A percentile compares a stretch with the other conserved stretches of the same genome.
These are phyloP conservation scores for Tachina grossa DNA, from an alignment of 2,888 invertebrate species.

Conservation along the genomic window DNA sequence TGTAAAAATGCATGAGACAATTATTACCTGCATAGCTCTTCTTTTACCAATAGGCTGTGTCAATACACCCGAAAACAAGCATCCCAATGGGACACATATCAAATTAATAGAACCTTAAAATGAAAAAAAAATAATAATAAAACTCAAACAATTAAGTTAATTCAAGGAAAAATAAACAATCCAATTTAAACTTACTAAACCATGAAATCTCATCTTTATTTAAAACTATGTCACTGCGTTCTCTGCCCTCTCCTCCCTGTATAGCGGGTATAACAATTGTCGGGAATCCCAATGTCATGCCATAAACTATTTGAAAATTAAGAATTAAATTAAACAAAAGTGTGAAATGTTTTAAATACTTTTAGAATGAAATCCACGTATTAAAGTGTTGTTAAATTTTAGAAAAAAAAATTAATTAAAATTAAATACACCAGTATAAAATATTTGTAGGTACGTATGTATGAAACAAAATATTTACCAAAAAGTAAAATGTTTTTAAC, in stretches of 20 bases:
- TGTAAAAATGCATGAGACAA: slow-evolving; percentile 2
- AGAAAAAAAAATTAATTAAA: neutral
- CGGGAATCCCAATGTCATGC: slow-evolving; percentile 91
- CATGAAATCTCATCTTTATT: slow-evolving; percentile 88
- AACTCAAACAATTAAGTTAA: neutral
- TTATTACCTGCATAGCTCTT: slow-evolving; percentile 87
- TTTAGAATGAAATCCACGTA: slow-evolving; percentile 3
- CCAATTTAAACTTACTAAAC: slow-evolving; percentile 85
- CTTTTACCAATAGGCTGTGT: slow-evolving; percentile 89
- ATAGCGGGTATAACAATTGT: slow-evolving; percentile 91
- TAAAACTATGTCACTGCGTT: slow-evolving; percentile 83
- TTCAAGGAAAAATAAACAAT: neutral
- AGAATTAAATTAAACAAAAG: neutral
- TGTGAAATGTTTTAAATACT: slow-evolving; percentile 21
- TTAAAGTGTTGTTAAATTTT: neutral
- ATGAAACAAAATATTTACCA: slow-evolving; percentile 82
- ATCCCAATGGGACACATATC: slow-evolving; percentile 91
- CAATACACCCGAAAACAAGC: slow-evolving; percentile 88
- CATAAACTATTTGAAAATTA: slow-evolving; percentile 84
- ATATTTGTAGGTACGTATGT: neutral
- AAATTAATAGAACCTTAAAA: slow-evolving; percentile 89
- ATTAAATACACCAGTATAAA: neutral
- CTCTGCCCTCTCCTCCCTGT: slow-evolving; percentile 83
- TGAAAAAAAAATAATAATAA: slow-evolving; percentile 53
- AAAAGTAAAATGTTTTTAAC: slow-evolving; percentile 91